Evolutionary conservation across 1,140 invertebrate species (phyloP).

Genomic region (Bombus turneri): DNA sequence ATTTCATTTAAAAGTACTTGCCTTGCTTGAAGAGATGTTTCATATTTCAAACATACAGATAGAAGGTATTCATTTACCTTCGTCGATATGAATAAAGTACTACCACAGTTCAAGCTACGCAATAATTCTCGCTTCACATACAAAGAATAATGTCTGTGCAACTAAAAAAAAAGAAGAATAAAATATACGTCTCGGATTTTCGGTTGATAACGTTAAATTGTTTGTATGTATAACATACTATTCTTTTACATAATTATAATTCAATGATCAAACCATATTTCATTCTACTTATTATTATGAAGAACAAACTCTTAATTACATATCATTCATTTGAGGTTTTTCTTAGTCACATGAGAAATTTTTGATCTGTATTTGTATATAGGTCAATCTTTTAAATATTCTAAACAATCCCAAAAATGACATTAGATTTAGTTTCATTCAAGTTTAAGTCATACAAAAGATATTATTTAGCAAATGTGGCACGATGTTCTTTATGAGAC

Average conservation of each 20-base stretch:
- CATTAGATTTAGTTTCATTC: conserved; percentile 59
- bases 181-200: conserved; percentile 22
- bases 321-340: not conserved
- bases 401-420: conserved; percentile 43
- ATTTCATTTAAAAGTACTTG: conserved; percentile 45
- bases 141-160: conserved; percentile 30
- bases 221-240: conserved; percentile 30
- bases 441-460: conserved; percentile 61
- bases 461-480: conserved; percentile 64
- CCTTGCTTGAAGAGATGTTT: conserved; percentile 37
- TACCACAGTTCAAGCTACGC: conserved; percentile 45
- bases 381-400: not conserved
- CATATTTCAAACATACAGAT: conserved; percentile 36
- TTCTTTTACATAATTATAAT: conserved; percentile 3
- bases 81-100: conserved; percentile 55
- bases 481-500: conserved; percentile 42
- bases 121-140: conserved; percentile 37
- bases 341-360: conserved; percentile 6
- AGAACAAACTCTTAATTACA: not conserved
- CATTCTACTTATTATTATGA: not conserved
- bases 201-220: conserved; percentile 15
- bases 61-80: conserved; percentile 36
- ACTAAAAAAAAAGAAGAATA: conserved; percentile 46
- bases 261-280: not conserved
- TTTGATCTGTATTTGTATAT: not conserved